Base-by-base conservation (phyloP, 2,888 invertebrate species). In the Ornithoptera alexandrae region DNA sequence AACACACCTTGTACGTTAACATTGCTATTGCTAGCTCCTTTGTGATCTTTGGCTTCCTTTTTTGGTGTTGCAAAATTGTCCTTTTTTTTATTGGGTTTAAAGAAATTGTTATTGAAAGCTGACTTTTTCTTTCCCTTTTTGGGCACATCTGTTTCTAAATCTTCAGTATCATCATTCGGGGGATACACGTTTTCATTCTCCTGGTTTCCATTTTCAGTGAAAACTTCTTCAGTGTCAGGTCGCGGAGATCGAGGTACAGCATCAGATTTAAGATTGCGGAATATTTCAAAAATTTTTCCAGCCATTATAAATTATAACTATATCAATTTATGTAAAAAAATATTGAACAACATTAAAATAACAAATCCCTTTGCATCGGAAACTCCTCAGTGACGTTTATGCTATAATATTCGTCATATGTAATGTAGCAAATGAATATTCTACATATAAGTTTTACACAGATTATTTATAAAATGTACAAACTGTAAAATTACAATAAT, bases 181-280 rank as follows among this genome's bases (percentile, higher is more conserved):
- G 65, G 22, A n/a, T 84, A 76, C 22, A 78, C 75, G 71, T 81
- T 83, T 68, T 80, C 81, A 74, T 81, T 74, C 58, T 75, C 76
- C 50, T 60, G 67, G 39, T 71, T 72, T 46, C 75, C 70, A 50
- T 74, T 73, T 30, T 77, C 74, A n/a, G 75, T 77, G 20, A 76
- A 74, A 68, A 30, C 65, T 61, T 70, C 64, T 67, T 71, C 67
- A 56, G 73, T 74, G 30, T 74, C 74, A 50, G 82, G 77, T 58
- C 93, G 83, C 1, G 94, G 93, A 8, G 93, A 84, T 75, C 87
- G 87, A 0, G 93, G 93, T 57, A 89, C 85, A 12, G 94, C 93
- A 74, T 94, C 94, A 1, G 93, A 87, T 73, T 92, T 93, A 53
- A 94, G 74, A 70, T 90, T 87, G 59, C 88, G 85, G 73, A 93